Conservation (phyloP, 2,797 vertebrate genomes). For the Oreochromis grahami region DNA sequence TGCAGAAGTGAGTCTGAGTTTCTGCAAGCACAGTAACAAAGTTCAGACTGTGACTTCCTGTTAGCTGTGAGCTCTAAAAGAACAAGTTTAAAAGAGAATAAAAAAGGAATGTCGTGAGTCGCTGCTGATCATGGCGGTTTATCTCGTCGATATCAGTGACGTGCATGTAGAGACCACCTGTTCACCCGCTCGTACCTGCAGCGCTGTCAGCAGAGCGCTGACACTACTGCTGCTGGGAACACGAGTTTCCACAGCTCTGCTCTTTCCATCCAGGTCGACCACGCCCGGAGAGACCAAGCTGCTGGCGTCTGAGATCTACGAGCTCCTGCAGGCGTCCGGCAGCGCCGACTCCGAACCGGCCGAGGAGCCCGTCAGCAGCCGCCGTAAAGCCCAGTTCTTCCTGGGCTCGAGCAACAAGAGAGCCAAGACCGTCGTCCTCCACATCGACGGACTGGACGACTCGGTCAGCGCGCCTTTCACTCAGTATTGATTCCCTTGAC, state of each 20-base stretch:
- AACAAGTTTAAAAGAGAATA: background rate
- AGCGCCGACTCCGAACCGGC: slow-evolving; percentile 63
- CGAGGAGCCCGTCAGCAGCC: slow-evolving; percentile 75
- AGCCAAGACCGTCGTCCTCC: slow-evolving; percentile 89
- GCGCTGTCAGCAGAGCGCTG: background rate
- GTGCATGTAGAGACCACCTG: background rate
- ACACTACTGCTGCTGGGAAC: background rate
- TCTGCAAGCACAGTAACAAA: background rate
- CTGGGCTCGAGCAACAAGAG: slow-evolving; percentile 90
- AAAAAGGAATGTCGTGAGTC: background rate
- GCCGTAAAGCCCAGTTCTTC: slow-evolving; percentile 90
- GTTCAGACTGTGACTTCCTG: background rate
- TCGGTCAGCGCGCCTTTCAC: slow-evolving; percentile 70
- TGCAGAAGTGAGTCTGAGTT: slow-evolving; percentile 85
- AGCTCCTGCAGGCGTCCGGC: slow-evolving; percentile 81
- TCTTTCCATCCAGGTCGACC: slow-evolving; percentile 72
- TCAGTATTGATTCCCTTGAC: rapidly evolving
- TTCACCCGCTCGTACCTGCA: background rate
- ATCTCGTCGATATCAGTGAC: background rate
- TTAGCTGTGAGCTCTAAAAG: background rate
- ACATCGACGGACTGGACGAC: slow-evolving; percentile 91
- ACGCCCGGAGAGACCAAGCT: slow-evolving; percentile 90
- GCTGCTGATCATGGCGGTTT: background rate
- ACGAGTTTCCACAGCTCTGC: background rate
- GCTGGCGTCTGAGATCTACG: slow-evolving; percentile 87